phyloP scores from a whole-genome alignment of 2,888 invertebrate genomes.

The Lepetodrilus schrolli region DNA sequence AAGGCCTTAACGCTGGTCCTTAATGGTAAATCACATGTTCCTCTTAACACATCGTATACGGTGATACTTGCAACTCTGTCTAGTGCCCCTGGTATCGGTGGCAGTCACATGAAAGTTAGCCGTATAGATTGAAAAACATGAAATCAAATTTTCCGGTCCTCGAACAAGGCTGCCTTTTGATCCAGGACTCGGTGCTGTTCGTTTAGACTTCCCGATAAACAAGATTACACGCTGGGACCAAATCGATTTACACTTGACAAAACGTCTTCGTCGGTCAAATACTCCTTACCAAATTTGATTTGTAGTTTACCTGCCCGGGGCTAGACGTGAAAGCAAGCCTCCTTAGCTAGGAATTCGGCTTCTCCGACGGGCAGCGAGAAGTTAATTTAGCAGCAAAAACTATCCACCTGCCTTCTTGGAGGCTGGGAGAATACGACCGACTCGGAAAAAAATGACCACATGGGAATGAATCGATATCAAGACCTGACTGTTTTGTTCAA shows the following conservation, averaged over 20 bases:
- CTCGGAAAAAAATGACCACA: too few relatives aligned
- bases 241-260: constrained; percentile 36
- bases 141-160: constrained; percentile 35
- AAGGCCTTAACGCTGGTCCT: constrained; percentile 11
- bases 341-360: not conserved
- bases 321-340: constrained; percentile 33
- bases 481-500: too few relatives aligned
- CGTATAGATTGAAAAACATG: constrained; percentile 33
- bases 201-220: constrained; percentile 30
- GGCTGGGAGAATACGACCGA: too few relatives aligned
- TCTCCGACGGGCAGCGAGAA: constrained; percentile 8
- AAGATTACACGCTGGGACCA: constrained; percentile 28
- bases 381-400: constrained; percentile 28
- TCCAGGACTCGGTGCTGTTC: not conserved
- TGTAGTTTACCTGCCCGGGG: constrained; percentile 33
- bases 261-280: constrained; percentile 32
- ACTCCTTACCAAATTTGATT: constrained; percentile 33
- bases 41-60: constrained; percentile 8
- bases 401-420: constrained; percentile 1
- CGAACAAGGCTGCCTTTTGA: constrained; percentile 26
- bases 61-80: constrained; percentile 20
- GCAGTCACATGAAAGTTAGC: constrained; percentile 30
- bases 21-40: constrained; percentile 28
- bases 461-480: too few relatives aligned
- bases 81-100: constrained; percentile 29